Evolutionary conservation across 2,888 invertebrate species (phyloP).

Genomic region (Endomychus coccineus): DNA sequence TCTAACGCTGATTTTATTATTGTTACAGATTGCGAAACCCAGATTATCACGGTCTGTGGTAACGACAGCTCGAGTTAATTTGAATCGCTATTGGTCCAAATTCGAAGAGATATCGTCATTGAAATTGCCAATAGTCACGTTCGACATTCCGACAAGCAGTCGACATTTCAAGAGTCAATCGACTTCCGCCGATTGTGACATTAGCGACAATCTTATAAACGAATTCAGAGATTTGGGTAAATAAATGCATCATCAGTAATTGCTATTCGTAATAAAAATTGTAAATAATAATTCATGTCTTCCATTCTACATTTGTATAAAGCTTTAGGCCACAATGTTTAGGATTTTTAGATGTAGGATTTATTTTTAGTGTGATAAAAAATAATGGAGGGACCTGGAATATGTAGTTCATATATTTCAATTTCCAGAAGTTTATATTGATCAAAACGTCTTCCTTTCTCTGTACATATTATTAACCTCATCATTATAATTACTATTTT

Average conservation of each 20-base stretch:
- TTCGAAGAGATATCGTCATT: slow-evolving; percentile 49
- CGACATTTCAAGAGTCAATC: slow-evolving; percentile 45
- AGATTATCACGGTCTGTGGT: slow-evolving; percentile 52
- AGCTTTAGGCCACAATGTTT: no score
- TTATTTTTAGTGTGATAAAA: no score
- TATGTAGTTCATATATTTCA: no score
- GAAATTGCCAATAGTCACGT: slow-evolving; percentile 16
- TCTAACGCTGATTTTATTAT: slow-evolving; percentile 23
- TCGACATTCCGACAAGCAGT: slow-evolving; percentile 38
- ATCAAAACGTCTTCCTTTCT: no score
- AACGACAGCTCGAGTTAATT: slow-evolving; percentile 53
- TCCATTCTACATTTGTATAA: slow-evolving; percentile 8
- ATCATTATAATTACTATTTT: not conserved
- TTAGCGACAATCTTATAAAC: slow-evolving; percentile 53
- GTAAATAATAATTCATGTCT: slow-evolving; percentile 19
- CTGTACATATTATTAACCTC: not conserved
- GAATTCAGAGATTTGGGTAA: slow-evolving; percentile 52
- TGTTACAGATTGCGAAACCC: slow-evolving; percentile 51
- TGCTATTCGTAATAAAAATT: not conserved
- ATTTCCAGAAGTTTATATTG: no score
- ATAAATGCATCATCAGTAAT: slow-evolving; percentile 5
- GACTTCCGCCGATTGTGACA: slow-evolving; percentile 43
- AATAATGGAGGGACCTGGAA: no score
- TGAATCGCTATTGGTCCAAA: slow-evolving; percentile 59
- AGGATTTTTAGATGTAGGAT: no score